Percentiles rank a stretch among this genome's conserved stretches.
Evolutionary conservation across 1,140 invertebrate genomes (phyloP).

Genomic region (Diorhabda elongata): DNA sequence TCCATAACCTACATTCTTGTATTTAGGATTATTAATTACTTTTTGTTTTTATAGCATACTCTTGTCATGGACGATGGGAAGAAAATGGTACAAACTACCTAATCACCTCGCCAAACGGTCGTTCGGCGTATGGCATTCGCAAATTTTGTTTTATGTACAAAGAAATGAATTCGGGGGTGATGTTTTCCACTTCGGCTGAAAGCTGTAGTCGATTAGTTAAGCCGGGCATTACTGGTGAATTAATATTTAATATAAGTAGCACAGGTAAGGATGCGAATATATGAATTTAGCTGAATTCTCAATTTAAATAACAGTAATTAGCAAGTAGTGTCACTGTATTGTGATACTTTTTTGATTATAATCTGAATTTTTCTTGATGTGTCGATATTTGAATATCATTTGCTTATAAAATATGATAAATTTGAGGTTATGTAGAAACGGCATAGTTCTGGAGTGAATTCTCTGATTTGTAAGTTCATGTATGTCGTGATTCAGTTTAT

Average conservation of each 20-base stretch:
- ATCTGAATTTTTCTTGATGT: not conserved
- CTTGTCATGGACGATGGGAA: constrained; percentile 77
- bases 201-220: constrained; percentile 53
- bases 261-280: constrained; percentile 43
- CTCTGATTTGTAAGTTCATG: too few relatives aligned
- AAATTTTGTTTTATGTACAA: constrained; percentile 61
- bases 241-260: constrained; percentile 52
- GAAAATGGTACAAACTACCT: constrained; percentile 70
- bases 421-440: too few relatives aligned
- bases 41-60: constrained; percentile 63
- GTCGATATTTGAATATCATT: not conserved
- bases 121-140: constrained; percentile 53
- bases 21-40: too few relatives aligned
- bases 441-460: too few relatives aligned
- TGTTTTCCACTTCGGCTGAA: constrained; percentile 53
- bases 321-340: too few relatives aligned
- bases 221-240: constrained; percentile 47
- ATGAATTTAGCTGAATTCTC: too few relatives aligned
- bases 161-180: constrained; percentile 46
- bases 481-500: too few relatives aligned
- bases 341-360: too few relatives aligned
- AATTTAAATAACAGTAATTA: too few relatives aligned
- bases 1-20: too few relatives aligned
- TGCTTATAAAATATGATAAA: not conserved
- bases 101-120: constrained; percentile 67